Base-by-base conservation (phyloP, 1,140 invertebrate species). In the Cydia pomonella region DNA sequence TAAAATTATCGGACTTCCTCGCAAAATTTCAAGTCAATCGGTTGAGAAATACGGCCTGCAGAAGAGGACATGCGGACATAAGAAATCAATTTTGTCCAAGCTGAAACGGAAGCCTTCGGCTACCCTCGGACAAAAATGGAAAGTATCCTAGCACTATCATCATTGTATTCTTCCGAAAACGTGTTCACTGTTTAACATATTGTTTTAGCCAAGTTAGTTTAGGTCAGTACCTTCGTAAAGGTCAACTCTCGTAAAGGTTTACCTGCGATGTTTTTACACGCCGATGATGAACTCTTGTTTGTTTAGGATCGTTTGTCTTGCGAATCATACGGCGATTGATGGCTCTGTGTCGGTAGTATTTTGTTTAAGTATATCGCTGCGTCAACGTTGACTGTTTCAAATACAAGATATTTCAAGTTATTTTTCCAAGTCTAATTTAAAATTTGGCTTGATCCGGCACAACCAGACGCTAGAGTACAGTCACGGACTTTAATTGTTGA, bases 231-330 rank as follows among this genome's bases (percentile, higher is more conserved):
- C 47, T 50, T n/a, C 3, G 3, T 7, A 18, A 47, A 50, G 47
- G 47, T 50, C 47, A 50, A 18, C 47, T n/a, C 47, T n/a, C 13
- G 13, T 47, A 47, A 47, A 47, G 44, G 13, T 47, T n/a, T 50
- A 50, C 47, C 47, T 50, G 47, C 47, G 5, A n/a, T 50, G 47
- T 50, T 50, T 50, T 50, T 50, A 50, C n/a, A 50, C 47, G n/a
- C 47, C 12, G 47, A 7, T 50, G 18, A 50, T n/a, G 47, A 50
- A 50, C 47, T 50, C 16, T 50, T 18, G 47, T 50, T 50, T 50
- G n/a, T 4, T 50, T 50, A 50, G 47, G 47, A 50, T 50, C n/a
- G 16, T 44, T 16, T 50, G n/a, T 50, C n/a, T 18, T 50, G 47
- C 47, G 47, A 18, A 50, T 50, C 47, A 18, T 50, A 18, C n/a